Percentiles rank a stretch among this genome's conserved stretches.
These are phyloP conservation scores for Ametastegia equiseti DNA, from an alignment of 2,888 invertebrate species.

Conservation along the genomic window DNA sequence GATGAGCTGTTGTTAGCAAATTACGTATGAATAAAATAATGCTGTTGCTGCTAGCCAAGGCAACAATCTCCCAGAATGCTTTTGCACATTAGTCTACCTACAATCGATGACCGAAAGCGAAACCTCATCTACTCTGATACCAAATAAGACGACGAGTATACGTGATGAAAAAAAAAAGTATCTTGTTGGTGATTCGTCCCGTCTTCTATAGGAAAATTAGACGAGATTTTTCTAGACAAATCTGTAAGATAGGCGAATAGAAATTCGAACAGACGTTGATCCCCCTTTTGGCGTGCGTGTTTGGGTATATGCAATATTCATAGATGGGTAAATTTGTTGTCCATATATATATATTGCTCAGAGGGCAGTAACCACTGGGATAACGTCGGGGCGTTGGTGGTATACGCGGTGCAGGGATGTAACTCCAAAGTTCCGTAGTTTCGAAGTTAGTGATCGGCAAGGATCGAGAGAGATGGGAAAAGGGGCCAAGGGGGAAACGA, in stretches of 20 bases:
- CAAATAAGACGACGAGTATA: too few relatives aligned
- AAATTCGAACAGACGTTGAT: background rate
- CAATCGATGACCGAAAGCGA: too few relatives aligned
- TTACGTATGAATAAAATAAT: too few relatives aligned
- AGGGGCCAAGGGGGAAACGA: background rate
- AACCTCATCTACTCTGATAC: too few relatives aligned
- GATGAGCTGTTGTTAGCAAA: too few relatives aligned
- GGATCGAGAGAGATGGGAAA: background rate
- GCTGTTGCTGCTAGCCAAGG: too few relatives aligned
- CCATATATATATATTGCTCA: background rate
- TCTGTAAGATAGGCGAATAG: background rate
- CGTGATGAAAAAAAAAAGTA: too few relatives aligned
- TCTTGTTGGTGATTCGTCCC: background rate
- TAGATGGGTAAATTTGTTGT: background rate
- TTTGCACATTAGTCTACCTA: too few relatives aligned
- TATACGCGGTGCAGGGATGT: background rate
- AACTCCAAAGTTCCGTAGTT: background rate
- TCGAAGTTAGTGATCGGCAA: background rate
- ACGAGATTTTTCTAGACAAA: too few relatives aligned
- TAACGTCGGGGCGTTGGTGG: too few relatives aligned
- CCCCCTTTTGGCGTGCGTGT: background rate
- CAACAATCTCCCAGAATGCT: too few relatives aligned
- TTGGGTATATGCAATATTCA: conserved; percentile 1
- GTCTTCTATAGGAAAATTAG: too few relatives aligned
- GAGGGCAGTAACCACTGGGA: background rate